Evolutionary conservation across 1,140 invertebrate species (phyloP), one percentile per base, ranked within the genome.

Genomic region (Drosophila azteca): DNA sequence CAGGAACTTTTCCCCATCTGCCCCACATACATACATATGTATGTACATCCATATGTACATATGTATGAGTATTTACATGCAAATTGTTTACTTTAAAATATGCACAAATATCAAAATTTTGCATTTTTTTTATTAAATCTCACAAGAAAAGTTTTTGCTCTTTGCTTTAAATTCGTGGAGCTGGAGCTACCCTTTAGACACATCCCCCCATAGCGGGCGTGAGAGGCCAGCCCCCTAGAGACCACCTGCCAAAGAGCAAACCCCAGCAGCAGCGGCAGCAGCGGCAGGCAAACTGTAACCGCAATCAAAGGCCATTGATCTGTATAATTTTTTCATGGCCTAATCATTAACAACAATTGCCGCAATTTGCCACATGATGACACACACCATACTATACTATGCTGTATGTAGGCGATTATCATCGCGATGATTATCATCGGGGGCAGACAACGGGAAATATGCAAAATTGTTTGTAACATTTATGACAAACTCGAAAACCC

Each of bases 281-380:
- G 17, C 17, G 1, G 17, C 17, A 20, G 17, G 17, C 31, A 13
- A 69, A 67, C 20, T 54, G 51, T 49, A 39, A 73, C 82, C 74
- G 74, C 82, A 87, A 87, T 87, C 83, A 87, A 61, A 87, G 82
- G 82, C 78, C 75, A 87, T 88, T 87, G 82, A 87, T 87, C 82
- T 65, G 31, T 45, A 39, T 53, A 62, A 55, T 50, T 65, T 29
- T 48, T 74, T 70, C 69, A 70, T 77, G 58, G 70, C 65, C 83
- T 88, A 88, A 88, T 88, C 83, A 88, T 88, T 79, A 88, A 83
- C 79, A 88, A 88, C 83, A 88, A 88, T 88, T 88, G 83, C 61
- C 70, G 79, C 83, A 88, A 88, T 83, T 88, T 88, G 72, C 61
- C 71, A 74, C 62, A 75, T 66, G 62, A 70, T 69, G 64, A n/a